phyloP scores from a whole-genome alignment of 2,113 vertebrate species.

The Irena cyanogastra region DNA sequence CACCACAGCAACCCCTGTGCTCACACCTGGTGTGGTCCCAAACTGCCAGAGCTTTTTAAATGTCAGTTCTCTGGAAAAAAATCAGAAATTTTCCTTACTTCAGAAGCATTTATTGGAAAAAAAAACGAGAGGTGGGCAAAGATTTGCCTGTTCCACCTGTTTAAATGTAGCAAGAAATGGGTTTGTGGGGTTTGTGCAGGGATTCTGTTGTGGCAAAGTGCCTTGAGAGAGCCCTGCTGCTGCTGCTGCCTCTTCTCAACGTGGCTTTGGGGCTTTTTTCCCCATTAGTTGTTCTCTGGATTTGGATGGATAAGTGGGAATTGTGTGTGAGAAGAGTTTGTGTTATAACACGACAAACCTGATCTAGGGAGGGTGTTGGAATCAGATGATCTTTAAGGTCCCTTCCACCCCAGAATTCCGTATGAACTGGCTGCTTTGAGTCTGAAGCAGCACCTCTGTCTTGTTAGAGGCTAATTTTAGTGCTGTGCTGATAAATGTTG shows the following conservation, averaged over 20 bases:
- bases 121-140: background rate
- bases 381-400: background rate
- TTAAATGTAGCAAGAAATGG: background rate
- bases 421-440: rapidly evolving
- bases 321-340: background rate
- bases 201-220: no score
- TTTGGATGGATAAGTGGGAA: background rate
- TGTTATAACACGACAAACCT: rapidly evolving
- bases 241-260: no score
- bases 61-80: background rate
- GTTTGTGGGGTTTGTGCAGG: background rate
- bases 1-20: rapidly evolving
- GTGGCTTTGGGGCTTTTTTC: background rate
- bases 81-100: background rate
- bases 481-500: background rate
- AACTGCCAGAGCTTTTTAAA: background rate
- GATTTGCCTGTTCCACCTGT: background rate
- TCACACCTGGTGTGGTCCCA: no score
- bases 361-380: background rate
- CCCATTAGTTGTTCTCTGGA: background rate
- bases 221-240: rapidly evolving
- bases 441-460: background rate
- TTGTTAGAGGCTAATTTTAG: background rate
- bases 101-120: background rate
- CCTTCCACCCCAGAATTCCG: background rate